Base-by-base conservation (phyloP, 2,888 invertebrate genomes). In the Cosmia trapezina region DNA sequence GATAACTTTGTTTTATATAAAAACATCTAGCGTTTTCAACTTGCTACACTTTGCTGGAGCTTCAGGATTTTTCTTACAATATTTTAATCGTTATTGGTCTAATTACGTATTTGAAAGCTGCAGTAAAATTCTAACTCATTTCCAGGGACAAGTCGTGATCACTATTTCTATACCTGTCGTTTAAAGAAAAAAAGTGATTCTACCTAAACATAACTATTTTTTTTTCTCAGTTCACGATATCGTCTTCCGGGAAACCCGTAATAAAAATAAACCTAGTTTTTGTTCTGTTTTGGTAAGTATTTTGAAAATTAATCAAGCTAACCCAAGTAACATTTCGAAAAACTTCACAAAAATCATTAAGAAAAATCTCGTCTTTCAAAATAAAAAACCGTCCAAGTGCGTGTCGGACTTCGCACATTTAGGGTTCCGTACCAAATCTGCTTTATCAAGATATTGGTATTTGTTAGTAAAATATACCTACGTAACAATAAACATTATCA, bases 301-400 rank as follows among this genome's bases (percentile, higher is more conserved):
- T 33, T 14, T 11, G 6, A 62, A 76, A 37, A 57, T 45, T 3
- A 51, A 51, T 66, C 11, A 14, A 14, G 4, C 19, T 6, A 14
- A 67, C 4, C n/a, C 28, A 14, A 65, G 12, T 51, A 14, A 5
- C 14, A 43, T 45, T 54, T 14, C 17, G 0, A 73, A 28, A 78
- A 63, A 63, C 19, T n/a, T 33, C 47, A 28, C 8, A 66, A 37
- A 37, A 37, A 37, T 66, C 61, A 65, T 74, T 68, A 66, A 70
- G 37, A 73, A 73, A 81, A 78, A 51, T 71, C 60, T 62, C 76
- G 71, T 78, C 70, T 69, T 60, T 60, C 65, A 73, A 79, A 80
- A 78, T 28, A 28, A 28, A 28, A 28, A 28, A 28, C 28, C 28
- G 3, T 1, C 28, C 28, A 28, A 28, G 28, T 28, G 2, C 28